Base-by-base conservation (phyloP, 2,113 vertebrate species). In the Otocyon megalotis region DNA sequence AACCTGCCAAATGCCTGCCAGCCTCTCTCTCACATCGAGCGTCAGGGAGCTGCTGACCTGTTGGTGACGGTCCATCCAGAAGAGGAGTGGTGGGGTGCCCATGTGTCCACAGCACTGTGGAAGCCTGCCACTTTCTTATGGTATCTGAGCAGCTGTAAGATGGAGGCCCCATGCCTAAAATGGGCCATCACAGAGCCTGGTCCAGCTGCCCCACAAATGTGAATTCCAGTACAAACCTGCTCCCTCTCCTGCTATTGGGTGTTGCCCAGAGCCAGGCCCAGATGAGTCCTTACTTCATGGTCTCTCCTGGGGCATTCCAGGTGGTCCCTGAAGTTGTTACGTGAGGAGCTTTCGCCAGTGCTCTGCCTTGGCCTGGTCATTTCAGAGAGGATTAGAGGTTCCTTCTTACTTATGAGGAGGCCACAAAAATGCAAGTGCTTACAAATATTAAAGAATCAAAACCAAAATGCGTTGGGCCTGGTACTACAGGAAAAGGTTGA, bases 371-470 rank as follows among this genome's bases (percentile, higher is more conserved):
- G 79, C n/a, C 80, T 87, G 60, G 43, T 79, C 74, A 88, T 84
- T 83, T 43, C 80, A 80, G 53, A 85, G 8, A 72, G 32, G 65
- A 84, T 0, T 17, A 30, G 50, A 54, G 67, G 79, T 50, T 90
- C 72, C 65, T 24, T 67, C 50, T 88, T 50, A 72, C 79, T 83
- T 91, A 37, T 26, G 62, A 80, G 72, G n/a, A 35, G 2, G 20
- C 43, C 79, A 50, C 32, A 62, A 71, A 76, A 76, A 32, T 69
- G 69, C 26, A 92, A 90, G 35, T 58, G 74, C 28, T 88, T 91
- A 56, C 53, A 96, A 32, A 65, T 71, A 71, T n/a, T 37, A 76
- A 77, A 88, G 50, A 24, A 72, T 71, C 71, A 43, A 91, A 97
- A 24, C n/a, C 32, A 85, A 62, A 85, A 56, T 28, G 32, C 20